Evolutionary conservation across 1,140 invertebrate species (phyloP).

Genomic region (Scaptodrosophila lebanonensis): DNA sequence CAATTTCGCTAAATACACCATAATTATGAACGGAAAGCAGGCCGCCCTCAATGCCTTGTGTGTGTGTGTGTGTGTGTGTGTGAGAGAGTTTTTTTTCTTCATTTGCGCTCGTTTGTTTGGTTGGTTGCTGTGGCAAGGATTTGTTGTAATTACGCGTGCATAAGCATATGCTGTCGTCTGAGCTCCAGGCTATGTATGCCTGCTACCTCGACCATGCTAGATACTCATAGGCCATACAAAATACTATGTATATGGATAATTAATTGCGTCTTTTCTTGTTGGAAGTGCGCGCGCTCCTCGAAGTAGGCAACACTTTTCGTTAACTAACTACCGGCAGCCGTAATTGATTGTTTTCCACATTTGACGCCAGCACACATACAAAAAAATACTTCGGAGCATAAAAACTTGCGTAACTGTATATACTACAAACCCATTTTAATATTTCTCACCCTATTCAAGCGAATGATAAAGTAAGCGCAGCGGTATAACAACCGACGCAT

Average conservation of each 20-base stretch:
- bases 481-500: too few relatives aligned
- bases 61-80: slow-evolving; percentile 23
- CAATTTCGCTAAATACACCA: slow-evolving; percentile 73
- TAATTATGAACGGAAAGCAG: slow-evolving; percentile 61
- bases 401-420: too few relatives aligned
- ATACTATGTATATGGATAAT: slow-evolving; percentile 55
- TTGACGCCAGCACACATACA: slow-evolving; percentile 36
- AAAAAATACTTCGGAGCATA: too few relatives aligned
- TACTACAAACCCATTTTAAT: too few relatives aligned
- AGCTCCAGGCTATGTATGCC: slow-evolving; percentile 49
- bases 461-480: too few relatives aligned
- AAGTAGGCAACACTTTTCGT: slow-evolving; percentile 53
- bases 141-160: slow-evolving; percentile 74
- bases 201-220: not conserved
- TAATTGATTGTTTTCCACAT: slow-evolving; percentile 70
- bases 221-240: too few relatives aligned
- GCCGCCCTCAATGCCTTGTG: not conserved
- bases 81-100: slow-evolving; percentile 38
- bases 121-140: slow-evolving; percentile 40
- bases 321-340: slow-evolving; percentile 32
- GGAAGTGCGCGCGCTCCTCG: slow-evolving; percentile 36
- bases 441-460: too few relatives aligned
- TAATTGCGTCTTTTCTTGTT: slow-evolving; percentile 59
- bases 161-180: slow-evolving; percentile 72
- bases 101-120: slow-evolving; percentile 61